Conservation (phyloP, 2,113 vertebrate species). For the Cephalophus harveyi region DNA sequence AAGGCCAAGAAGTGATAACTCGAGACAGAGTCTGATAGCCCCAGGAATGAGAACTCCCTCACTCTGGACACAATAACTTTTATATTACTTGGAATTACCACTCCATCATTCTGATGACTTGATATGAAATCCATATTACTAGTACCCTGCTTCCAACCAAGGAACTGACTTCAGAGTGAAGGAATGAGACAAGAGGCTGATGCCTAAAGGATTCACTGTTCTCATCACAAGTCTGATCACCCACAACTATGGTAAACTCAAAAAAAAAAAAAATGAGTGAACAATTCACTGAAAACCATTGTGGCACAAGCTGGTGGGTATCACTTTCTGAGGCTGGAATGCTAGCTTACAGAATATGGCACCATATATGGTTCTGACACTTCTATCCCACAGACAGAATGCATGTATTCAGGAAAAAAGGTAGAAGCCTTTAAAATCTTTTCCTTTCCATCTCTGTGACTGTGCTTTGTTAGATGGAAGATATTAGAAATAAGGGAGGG, state of each 20-base stretch:
- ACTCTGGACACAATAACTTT: background rate
- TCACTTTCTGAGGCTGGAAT: background rate
- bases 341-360: background rate
- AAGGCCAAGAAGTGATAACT: background rate
- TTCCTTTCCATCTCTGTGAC: background rate
- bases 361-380: background rate
- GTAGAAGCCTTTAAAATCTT: background rate
- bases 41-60: background rate
- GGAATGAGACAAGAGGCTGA: background rate
- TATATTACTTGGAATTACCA: background rate
- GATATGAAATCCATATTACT: background rate
- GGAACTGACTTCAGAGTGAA: background rate
- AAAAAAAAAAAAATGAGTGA: background rate
- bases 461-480: background rate
- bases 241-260: background rate
- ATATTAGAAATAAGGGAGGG: background rate
- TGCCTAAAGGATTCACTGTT: background rate
- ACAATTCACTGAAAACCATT: background rate
- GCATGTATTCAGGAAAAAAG: background rate
- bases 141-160: background rate
- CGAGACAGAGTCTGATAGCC: background rate
- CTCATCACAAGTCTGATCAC: background rate
- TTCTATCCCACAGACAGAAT: background rate
- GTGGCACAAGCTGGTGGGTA: background rate
- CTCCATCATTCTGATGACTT: background rate